phyloP scores from a whole-genome alignment of 1,140 invertebrate species.

The Oreohelix idahoensis region DNA sequence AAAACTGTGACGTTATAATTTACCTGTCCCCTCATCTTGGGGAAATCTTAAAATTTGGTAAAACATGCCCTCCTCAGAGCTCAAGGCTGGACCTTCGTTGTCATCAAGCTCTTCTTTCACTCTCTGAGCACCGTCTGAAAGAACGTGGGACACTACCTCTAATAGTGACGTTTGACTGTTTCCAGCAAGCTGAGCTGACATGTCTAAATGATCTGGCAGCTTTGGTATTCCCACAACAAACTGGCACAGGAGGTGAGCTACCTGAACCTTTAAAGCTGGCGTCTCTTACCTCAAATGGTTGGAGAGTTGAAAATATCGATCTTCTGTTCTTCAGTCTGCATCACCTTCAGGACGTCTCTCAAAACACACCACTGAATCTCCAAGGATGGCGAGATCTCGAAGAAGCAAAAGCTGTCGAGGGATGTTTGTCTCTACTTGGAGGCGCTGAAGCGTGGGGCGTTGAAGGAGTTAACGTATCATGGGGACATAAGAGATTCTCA shows the following conservation, averaged over 20 bases:
- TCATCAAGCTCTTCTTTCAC: background rate
- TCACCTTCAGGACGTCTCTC: background rate
- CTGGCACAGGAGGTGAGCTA: background rate
- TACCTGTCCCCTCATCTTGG: slow-evolving; percentile 11
- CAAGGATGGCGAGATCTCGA: background rate
- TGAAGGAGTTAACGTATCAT: background rate
- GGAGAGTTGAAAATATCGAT: background rate
- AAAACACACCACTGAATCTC: background rate
- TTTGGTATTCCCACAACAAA: background rate
- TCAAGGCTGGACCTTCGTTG: background rate
- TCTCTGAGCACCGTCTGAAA: background rate
- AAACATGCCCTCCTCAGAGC: background rate
- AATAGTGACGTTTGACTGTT: background rate
- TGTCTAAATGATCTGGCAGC: background rate
- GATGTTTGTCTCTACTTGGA: background rate
- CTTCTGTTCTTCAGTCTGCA: background rate
- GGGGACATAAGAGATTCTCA: background rate
- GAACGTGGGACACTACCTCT: background rate
- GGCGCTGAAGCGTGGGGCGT: background rate
- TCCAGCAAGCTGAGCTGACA: background rate
- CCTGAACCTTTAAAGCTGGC: background rate
- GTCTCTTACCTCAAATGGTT: background rate
- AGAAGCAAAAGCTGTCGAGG: background rate
- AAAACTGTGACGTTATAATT: background rate
- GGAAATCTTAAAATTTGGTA: background rate